A percentile compares a stretch with the other conserved stretches of the same genome.
phyloP scores from a whole-genome alignment of 64 coral and sea anemone genomes.

The Pocillopora verrucosa region DNA sequence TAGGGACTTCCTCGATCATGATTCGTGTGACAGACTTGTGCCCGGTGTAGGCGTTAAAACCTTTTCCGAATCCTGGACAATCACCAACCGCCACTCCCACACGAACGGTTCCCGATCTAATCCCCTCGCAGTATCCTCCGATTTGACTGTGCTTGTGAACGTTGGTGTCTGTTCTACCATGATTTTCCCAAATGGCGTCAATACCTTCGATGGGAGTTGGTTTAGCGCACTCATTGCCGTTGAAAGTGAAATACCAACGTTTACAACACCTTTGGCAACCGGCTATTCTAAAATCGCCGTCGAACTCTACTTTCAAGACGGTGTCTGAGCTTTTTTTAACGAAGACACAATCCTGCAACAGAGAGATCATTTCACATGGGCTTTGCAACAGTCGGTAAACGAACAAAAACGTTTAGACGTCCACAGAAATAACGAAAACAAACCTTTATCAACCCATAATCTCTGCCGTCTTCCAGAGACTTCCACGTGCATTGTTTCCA shows the following conservation, averaged over 20 bases:
- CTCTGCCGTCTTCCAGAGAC: background rate
- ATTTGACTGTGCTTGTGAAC: slow-evolving; percentile 23
- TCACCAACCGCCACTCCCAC: background rate
- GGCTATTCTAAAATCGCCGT: slow-evolving; percentile 15
- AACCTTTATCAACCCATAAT: slow-evolving; percentile 17
- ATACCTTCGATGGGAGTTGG: slow-evolving; percentile 21
- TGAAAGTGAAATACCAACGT: slow-evolving; percentile 39
- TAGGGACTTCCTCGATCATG: slow-evolving; percentile 3
- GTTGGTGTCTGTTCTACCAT: background rate
- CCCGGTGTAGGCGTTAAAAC: background rate
- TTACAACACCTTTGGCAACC: background rate
- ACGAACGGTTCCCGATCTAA: background rate
- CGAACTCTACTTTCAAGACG: background rate
- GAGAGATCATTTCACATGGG: background rate
- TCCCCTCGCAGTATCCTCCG: slow-evolving; percentile 13
- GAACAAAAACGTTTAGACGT: background rate
- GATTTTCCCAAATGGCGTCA: background rate
- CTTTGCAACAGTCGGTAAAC: background rate
- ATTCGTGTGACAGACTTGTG: background rate
- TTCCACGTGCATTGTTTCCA: slow-evolving; percentile 39
- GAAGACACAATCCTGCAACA: slow-evolving; percentile 7
- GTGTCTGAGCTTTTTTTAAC: slow-evolving; percentile 4
- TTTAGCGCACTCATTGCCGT: slow-evolving; percentile 6
- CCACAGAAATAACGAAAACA: background rate
- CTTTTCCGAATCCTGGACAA: background rate